Conservation (phyloP, 2,113 vertebrate species). For the Mus pahari region DNA sequence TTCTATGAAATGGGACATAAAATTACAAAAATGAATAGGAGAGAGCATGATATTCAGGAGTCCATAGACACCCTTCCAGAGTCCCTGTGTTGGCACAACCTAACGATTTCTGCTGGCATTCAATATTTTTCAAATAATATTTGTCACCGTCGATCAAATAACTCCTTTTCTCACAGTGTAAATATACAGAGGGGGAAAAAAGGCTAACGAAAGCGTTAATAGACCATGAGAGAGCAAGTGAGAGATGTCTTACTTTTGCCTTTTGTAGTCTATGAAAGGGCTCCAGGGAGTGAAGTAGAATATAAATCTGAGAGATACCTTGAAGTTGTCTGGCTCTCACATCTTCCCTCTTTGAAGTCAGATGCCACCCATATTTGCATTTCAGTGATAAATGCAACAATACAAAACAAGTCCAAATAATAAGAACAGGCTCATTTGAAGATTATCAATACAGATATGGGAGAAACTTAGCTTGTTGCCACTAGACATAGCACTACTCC, state of each 20-base stretch:
- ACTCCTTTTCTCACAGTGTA: not conserved
- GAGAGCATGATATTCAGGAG: not conserved
- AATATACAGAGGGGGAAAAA: not conserved
- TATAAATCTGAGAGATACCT: not conserved
- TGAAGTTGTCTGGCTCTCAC: not conserved
- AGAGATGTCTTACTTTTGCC: not conserved
- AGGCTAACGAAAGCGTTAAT: not conserved
- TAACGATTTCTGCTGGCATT: not conserved
- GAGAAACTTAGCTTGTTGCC: not conserved
- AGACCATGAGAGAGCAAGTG: not conserved
- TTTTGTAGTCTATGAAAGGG: not conserved
- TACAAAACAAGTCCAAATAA: not conserved
- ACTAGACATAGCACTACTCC: not conserved
- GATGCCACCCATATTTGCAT: not conserved
- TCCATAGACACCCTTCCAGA: not conserved
- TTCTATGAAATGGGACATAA: not conserved
- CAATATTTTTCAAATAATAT: conserved; percentile 33
- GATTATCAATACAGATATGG: not conserved
- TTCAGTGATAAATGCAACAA: not conserved
- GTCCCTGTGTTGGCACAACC: not conserved
- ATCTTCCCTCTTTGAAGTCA: not conserved
- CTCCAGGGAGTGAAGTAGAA: not conserved
- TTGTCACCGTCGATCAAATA: not conserved
- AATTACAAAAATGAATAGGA: not conserved
- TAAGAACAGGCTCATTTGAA: not conserved